These are phyloP conservation scores for Agrotis ipsilon DNA, from an alignment of 2,888 invertebrate species.

Conservation along the genomic window DNA sequence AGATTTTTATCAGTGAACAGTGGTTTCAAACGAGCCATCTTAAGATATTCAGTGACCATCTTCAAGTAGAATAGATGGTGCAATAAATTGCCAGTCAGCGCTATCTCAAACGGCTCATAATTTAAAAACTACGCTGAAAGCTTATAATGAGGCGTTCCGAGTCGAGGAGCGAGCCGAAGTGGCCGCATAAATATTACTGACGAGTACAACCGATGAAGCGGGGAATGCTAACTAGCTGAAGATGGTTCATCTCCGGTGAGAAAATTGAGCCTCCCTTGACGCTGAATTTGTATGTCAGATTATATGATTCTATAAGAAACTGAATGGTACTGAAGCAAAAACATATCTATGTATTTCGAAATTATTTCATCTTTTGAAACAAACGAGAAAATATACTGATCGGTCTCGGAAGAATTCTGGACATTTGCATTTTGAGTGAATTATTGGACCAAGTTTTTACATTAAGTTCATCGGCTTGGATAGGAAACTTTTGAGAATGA, in stretches of 20 bases:
- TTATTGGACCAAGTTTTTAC: slow-evolving; percentile 81
- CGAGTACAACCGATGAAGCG: slow-evolving; percentile 73
- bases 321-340: slow-evolving; percentile 12
- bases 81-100: slow-evolving; percentile 75
- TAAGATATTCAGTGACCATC: slow-evolving; percentile 64
- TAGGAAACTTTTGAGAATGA: slow-evolving; percentile 69
- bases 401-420: slow-evolving; percentile 65
- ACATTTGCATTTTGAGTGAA: slow-evolving; percentile 83
- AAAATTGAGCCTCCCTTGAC: slow-evolving; percentile 43
- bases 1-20: slow-evolving; percentile 55
- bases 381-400: slow-evolving; percentile 56
- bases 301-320: slow-evolving; percentile 20
- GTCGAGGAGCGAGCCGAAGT: slow-evolving; percentile 73
- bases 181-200: slow-evolving; percentile 79
- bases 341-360: slow-evolving; percentile 13
- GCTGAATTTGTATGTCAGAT: slow-evolving; percentile 13
- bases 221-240: slow-evolving; percentile 73
- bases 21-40: slow-evolving; percentile 56
- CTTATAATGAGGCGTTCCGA: slow-evolving; percentile 80
- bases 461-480: slow-evolving; percentile 76
- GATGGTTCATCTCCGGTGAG: slow-evolving; percentile 64
- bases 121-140: slow-evolving; percentile 80
- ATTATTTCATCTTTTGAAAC: slow-evolving; percentile 18
- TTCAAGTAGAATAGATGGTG: slow-evolving; percentile 69
- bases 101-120: slow-evolving; percentile 76